A percentile compares a stretch with the other conserved stretches of the same genome.
Evolutionary conservation across 2,888 invertebrate species (phyloP).

Genomic region (Alviniconcha strummeri): DNA sequence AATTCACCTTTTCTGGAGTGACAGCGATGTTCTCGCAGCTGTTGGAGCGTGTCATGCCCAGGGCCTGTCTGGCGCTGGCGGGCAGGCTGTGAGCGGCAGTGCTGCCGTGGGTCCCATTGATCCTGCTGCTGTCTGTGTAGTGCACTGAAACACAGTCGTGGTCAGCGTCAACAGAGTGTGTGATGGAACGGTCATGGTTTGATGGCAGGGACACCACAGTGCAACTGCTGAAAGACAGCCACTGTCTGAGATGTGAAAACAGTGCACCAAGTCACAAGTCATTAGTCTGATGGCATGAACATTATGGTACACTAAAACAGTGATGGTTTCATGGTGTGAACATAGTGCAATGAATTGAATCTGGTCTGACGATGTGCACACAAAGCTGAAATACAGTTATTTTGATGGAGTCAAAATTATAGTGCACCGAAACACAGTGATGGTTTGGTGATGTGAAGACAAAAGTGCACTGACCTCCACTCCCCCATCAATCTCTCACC

Average conservation of each 20-base stretch:
- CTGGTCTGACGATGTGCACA: no score
- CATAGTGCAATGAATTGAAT: no score
- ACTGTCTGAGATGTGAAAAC: no score
- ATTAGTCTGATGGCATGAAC: no score
- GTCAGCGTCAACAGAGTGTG: not conserved
- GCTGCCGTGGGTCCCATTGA: constrained; percentile 28
- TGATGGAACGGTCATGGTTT: not conserved
- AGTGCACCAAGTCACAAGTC: no score
- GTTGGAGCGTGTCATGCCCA: constrained; percentile 52
- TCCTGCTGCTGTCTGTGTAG: constrained; percentile 28
- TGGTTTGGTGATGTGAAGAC: no score
- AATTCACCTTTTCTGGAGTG: not conserved
- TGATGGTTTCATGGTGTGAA: not conserved
- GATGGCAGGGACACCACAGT: not conserved
- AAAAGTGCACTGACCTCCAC: no score
- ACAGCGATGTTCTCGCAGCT: constrained; percentile 54
- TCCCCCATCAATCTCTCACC: no score
- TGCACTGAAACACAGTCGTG: constrained; percentile 28
- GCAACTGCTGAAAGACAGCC: no score
- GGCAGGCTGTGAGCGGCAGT: constrained; percentile 31
- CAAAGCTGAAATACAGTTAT: no score
- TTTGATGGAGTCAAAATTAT: no score
- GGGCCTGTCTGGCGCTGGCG: constrained; percentile 39
- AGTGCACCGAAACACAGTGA: no score
- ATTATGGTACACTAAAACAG: not conserved